Percentiles rank a stretch among this genome's conserved stretches.
These are phyloP conservation scores for Aurelia aurita DNA, from an alignment of 30 jellyfish, hydroid and myxozoan species.

Conservation along the genomic window DNA sequence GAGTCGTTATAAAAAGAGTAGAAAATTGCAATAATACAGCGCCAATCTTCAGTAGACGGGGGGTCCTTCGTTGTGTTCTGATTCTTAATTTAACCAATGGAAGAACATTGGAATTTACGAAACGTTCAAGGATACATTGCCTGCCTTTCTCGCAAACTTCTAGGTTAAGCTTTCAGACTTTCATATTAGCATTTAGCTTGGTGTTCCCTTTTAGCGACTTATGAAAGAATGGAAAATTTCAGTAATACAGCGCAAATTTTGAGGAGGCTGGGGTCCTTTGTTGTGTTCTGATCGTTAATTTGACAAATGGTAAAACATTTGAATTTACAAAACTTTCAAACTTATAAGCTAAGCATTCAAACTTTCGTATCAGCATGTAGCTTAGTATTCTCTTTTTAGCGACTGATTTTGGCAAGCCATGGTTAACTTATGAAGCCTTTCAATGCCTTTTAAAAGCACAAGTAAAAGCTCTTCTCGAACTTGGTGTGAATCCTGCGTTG, in stretches of 20 bases:
- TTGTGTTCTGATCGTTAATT: not conserved
- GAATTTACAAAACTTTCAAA: not conserved
- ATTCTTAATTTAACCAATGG: too few relatives aligned
- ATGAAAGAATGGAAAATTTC: too few relatives aligned
- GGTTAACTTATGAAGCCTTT: conserved; percentile 72
- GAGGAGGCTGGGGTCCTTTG: conserved; percentile 9
- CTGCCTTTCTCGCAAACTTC: too few relatives aligned
- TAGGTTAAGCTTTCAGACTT: too few relatives aligned
- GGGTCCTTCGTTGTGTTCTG: too few relatives aligned
- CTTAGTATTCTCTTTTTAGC: conserved; percentile 7
- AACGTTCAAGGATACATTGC: too few relatives aligned
- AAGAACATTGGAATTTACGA: too few relatives aligned
- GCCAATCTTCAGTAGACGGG: too few relatives aligned
- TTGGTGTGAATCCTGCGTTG: conserved; percentile 63
- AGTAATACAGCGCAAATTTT: too few relatives aligned
- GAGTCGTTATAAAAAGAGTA: too few relatives aligned
- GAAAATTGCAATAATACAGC: too few relatives aligned
- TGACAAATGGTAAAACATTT: too few relatives aligned
- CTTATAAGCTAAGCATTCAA: not conserved
- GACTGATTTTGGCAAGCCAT: conserved; percentile 69
- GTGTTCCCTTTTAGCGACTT: conserved; percentile 12
- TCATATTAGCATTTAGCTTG: not conserved
- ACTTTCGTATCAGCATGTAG: not conserved
- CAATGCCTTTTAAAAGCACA: conserved; percentile 72
- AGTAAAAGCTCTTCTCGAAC: conserved; percentile 34